These are phyloP conservation scores for Siniperca scherzeri DNA, from an alignment of 2,797 vertebrate species.

Conservation along the genomic window DNA sequence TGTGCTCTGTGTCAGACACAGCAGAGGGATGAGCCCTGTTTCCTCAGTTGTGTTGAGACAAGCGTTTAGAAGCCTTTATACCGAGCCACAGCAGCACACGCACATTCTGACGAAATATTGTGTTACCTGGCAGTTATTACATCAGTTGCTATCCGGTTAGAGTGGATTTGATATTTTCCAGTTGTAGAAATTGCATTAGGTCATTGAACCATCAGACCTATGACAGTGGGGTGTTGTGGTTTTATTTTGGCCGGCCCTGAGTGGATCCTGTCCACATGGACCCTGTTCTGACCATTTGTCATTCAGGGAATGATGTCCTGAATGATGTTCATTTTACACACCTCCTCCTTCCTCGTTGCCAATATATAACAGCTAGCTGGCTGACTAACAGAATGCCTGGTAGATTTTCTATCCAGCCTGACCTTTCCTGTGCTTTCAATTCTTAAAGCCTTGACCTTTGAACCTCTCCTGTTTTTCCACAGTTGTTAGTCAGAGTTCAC, in stretches of 20 bases:
- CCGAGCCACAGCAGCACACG: neutral
- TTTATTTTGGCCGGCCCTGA: neutral
- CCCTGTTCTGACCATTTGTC: neutral
- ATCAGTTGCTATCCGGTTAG: conserved; percentile 34
- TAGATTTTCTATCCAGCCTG: neutral
- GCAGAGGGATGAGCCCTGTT: neutral
- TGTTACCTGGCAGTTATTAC: conserved; percentile 43
- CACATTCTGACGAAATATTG: conserved; percentile 35
- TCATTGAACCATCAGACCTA: conserved; percentile 3
- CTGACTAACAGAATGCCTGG: neutral
- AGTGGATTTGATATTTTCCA: conserved; percentile 36
- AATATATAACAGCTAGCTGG: neutral
- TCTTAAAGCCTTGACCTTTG: neutral
- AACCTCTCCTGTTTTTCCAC: neutral
- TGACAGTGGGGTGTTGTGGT: neutral
- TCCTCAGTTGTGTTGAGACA: conserved; percentile 11
- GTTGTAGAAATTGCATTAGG: conserved; percentile 29
- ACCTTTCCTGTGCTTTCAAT: conserved; percentile 1
- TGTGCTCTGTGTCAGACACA: neutral
- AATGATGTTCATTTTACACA: conserved; percentile 17
- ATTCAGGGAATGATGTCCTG: neutral
- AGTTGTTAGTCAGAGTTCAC: neutral
- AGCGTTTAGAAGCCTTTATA: conserved; percentile 1
- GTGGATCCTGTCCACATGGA: conserved; percentile 10
- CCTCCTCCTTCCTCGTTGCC: neutral